Evolutionary conservation across 1,140 invertebrate genomes (phyloP), one percentile per base, ranked within the genome.

Genomic region (Oscheius sp.): DNA sequence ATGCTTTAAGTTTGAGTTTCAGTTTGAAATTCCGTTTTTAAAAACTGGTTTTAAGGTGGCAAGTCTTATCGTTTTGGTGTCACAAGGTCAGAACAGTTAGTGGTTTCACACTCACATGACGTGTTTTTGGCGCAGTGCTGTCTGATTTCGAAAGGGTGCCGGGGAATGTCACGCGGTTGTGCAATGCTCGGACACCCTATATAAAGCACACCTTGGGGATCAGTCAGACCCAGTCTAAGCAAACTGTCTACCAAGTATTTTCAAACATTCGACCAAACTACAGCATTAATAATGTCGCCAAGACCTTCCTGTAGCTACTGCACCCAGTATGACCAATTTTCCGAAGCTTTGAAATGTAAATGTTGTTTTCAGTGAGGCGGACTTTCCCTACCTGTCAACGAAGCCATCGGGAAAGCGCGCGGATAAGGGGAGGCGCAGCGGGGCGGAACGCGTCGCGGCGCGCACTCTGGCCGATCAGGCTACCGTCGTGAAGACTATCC

Each of bases 401-500:
- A 55, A 55, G 61, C 32, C 61, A 18, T 34, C 36, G 61, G 32
- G 61, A 63, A 63, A 42, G 61, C 32, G 61, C 18, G 32, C 32
- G 36, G 61, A 63, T 32, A 63, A 36, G 36, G 32, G 61, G 29
- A 63, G 36, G 61, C 32, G 61, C 32, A 63, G 61, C 32, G 61
- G 32, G 32, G 61, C 32, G 18, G 61, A 63, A 42, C 36, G 32
- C 20, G 61, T 38, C 18, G 61, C 61, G 61, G 61, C 36, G 29
- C 61, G 36, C 36, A 26, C 42, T 45, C 58, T 49, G 4, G 59
- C 34, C 52, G 62, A 59, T 64, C 52, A 42, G 34, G 69, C 59
- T 49, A 61, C 59, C 42, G 52, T 71, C 46, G 62, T 65, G 35
- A 71, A 71, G 35, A 71, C 69, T 49, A 65, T 71, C 69, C 52